phyloP scores from a whole-genome alignment of 2,797 vertebrate genomes.

The Coccyzus lansbergi region DNA sequence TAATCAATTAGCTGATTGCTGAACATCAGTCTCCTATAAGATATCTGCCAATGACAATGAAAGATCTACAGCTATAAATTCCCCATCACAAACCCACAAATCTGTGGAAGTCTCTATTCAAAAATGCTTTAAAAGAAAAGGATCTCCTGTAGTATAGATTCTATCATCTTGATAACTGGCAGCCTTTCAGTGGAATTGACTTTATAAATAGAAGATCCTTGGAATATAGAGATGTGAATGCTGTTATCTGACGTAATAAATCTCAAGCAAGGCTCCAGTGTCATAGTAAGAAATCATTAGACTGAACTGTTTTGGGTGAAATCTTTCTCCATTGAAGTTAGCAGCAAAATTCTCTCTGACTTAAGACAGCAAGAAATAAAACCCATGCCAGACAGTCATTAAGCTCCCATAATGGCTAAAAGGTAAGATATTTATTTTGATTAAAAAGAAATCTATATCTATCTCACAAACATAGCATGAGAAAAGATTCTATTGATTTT shows the following conservation, averaged over 20 bases:
- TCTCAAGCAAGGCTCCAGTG: not conserved
- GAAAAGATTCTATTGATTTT: slow-evolving; percentile 19
- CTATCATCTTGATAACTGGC: not conserved
- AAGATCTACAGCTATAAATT: not conserved
- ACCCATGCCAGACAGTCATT: not conserved
- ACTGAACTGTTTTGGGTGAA: not conserved
- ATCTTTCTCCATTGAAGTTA: not conserved
- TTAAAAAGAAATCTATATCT: slow-evolving; percentile 33
- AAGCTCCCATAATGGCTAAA: not conserved
- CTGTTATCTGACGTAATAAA: not conserved
- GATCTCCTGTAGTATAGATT: not conserved
- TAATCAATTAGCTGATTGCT: slow-evolving; percentile 27
- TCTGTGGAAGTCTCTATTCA: not conserved
- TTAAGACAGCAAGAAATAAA: slow-evolving; percentile 3
- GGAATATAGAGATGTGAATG: not conserved
- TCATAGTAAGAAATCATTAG: slow-evolving; percentile 45
- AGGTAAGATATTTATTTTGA: slow-evolving; percentile 33
- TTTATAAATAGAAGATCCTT: slow-evolving; percentile 7
- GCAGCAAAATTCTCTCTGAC: not conserved
- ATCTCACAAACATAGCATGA: not conserved
- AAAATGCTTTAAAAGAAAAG: not conserved
- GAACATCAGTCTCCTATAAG: not conserved
- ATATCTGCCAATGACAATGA: not conserved
- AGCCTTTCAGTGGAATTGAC: not conserved
- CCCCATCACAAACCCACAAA: not conserved